These are phyloP conservation scores for Ranitomeya imitator DNA, from an alignment of 2,113 vertebrate genomes.

Conservation along the genomic window DNA sequence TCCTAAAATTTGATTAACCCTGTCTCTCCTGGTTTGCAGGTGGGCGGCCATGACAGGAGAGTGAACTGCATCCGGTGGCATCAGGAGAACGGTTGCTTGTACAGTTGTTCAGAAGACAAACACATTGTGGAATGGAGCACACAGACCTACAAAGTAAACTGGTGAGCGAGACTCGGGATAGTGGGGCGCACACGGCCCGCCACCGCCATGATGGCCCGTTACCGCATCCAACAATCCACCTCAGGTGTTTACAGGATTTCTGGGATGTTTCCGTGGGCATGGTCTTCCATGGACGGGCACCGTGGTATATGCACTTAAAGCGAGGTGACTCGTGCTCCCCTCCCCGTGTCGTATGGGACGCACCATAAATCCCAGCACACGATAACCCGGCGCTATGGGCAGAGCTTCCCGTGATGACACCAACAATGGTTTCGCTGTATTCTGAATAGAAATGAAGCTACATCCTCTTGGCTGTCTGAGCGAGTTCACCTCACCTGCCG, in stretches of 20 bases:
- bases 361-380: neutral
- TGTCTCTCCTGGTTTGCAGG: conserved; percentile 67
- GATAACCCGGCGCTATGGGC: neutral
- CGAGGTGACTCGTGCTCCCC: too few species aligned
- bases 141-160: conserved; percentile 87
- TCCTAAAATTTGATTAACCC: neutral
- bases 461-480: conserved; percentile 58
- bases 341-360: too few species aligned
- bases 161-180: conserved; percentile 67
- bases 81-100: conserved; percentile 82
- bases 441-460: conserved; percentile 47
- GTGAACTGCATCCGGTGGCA: conserved; percentile 94
- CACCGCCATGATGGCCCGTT: neutral
- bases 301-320: too few species aligned
- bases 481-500: neutral
- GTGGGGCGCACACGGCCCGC: neutral
- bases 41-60: conserved; percentile 83
- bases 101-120: conserved; percentile 94
- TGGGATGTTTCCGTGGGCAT: too few species aligned
- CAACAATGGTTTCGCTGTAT: conserved; percentile 58
- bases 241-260: too few species aligned
- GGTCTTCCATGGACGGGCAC: too few species aligned
- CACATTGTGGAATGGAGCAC: conserved; percentile 92
- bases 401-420: conserved; percentile 35
- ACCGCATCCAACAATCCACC: too few species aligned